phyloP scores from a whole-genome alignment of 1,140 invertebrate species.

The Drosophila navojoa region DNA sequence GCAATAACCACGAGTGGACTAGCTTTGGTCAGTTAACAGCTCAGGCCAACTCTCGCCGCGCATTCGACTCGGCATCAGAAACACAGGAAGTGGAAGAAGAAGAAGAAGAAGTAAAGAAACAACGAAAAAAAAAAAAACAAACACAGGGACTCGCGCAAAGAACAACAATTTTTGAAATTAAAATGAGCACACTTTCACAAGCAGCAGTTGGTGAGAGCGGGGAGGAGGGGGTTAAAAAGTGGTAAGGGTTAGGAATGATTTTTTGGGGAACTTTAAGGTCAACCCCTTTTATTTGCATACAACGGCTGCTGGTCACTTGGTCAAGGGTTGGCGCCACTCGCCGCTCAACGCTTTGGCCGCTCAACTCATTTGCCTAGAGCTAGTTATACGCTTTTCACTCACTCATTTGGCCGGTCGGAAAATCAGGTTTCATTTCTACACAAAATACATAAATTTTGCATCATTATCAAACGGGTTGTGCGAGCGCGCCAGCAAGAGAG shows the following conservation, averaged over 20 bases:
- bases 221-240: no score
- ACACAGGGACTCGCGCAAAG: background rate
- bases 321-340: conserved; percentile 40
- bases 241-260: no score
- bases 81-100: conserved; percentile 22
- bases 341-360: conserved; percentile 6
- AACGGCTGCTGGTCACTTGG: conserved; percentile 33
- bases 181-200: conserved; percentile 12
- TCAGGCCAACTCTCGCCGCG: background rate
- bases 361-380: conserved; percentile 1
- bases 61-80: conserved; percentile 2
- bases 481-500: conserved; percentile 2
- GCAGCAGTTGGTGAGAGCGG: no score
- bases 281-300: conserved; percentile 27
- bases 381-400: conserved; percentile 60
- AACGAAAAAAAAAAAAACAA: background rate
- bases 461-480: conserved; percentile 71
- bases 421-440: conserved; percentile 83
- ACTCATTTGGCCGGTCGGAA: conserved; percentile 63
- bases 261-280: conserved; percentile 29
- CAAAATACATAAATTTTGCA: conserved; percentile 83
- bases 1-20: conserved; percentile 26
- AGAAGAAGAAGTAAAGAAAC: background rate
- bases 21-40: conserved; percentile 31
- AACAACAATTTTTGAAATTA: conserved; percentile 24